Base-by-base conservation (phyloP, 1,140 invertebrate species). In the Temnothorax nylanderi region DNA sequence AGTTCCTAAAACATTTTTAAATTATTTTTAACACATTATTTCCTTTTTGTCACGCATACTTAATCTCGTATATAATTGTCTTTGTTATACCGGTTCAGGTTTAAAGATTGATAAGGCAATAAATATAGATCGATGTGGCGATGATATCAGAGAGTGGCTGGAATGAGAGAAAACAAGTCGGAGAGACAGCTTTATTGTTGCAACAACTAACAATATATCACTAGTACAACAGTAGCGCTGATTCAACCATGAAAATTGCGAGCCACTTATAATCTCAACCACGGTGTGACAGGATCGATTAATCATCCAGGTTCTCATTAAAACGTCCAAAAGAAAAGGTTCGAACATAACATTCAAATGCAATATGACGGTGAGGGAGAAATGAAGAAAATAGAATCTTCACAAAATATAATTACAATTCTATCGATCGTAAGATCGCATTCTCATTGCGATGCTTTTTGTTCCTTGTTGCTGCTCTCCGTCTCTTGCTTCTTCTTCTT, bases 401-500 rank as follows among this genome's bases (percentile, higher is more conserved):
- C 8, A 26, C 26, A n/a, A 60, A 21, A 71, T 51, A 71, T 47
- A 16, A 71, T 80, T 71, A 51, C 51, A 71, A 86, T 64, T 86
- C 81, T 82, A 82, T 44, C 6, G 44, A 51, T 41, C 11, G 21
- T 47, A 47, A 6, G n/a, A 62, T 64, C 62, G 47, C 8, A 60
- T 58, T 80, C 10, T 49, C 8, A 65, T 51, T 58, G 21, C 13
- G 21, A 26, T 5, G 26, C 6, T 84, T 62, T 69, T 84, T 44
- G 26, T 21, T 47, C n/a, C 58, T 84, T 44, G 34, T 49, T 84
- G 49, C 47, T 64, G 13, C 60, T 62, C 6, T 54, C 58, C 49
- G 10, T 51, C 44, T 21, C 37, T 11, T 90, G 80, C 78, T 87
- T 67, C 82, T 94, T 67, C 82, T 94, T 78, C 65, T 84, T 86